These are phyloP conservation scores for Gryllus longicercus DNA, from an alignment of 2,888 invertebrate species.

Conservation along the genomic window DNA sequence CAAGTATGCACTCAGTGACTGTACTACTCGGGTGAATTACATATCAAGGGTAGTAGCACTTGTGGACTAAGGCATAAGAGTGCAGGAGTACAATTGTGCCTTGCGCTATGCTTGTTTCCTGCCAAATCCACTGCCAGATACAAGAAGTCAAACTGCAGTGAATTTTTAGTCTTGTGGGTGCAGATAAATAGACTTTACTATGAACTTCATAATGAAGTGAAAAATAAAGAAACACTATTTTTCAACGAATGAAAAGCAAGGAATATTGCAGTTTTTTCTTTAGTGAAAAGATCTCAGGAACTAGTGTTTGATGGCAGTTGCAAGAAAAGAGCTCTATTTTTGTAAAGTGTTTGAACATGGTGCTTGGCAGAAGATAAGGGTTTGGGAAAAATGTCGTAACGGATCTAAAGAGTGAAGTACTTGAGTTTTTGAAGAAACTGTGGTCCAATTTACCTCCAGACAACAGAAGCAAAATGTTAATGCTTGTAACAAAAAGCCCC, in stretches of 20 bases:
- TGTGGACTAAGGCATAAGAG: neutral
- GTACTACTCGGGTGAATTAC: neutral
- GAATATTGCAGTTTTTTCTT: slow-evolving; percentile 30
- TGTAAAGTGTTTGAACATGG: slow-evolving; percentile 36
- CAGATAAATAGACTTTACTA: neutral
- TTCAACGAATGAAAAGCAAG: slow-evolving; percentile 30
- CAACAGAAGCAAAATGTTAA: neutral
- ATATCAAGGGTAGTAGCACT: no score
- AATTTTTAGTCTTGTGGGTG: neutral
- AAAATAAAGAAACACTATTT: slow-evolving; percentile 19
- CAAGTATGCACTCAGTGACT: neutral
- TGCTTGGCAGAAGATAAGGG: slow-evolving; percentile 33
- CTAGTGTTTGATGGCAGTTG: slow-evolving; percentile 29
- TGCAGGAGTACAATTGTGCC: neutral
- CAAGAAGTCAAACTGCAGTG: neutral
- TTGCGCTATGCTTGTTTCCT: slow-evolving; percentile 12
- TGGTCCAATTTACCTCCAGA: slow-evolving; percentile 35
- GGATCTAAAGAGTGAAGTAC: slow-evolving; percentile 28
- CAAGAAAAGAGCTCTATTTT: slow-evolving; percentile 35
- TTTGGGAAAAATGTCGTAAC: slow-evolving; percentile 25
- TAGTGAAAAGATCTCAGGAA: slow-evolving; percentile 38
- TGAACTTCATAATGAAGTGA: neutral
- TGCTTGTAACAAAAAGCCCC: neutral
- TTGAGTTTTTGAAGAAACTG: slow-evolving; percentile 28
- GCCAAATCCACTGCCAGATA: slow-evolving; percentile 22